A percentile compares a stretch with the other conserved stretches of the same genome.
Conservation (phyloP, 2,888 invertebrate species). For the Crepidodera aurea region DNA sequence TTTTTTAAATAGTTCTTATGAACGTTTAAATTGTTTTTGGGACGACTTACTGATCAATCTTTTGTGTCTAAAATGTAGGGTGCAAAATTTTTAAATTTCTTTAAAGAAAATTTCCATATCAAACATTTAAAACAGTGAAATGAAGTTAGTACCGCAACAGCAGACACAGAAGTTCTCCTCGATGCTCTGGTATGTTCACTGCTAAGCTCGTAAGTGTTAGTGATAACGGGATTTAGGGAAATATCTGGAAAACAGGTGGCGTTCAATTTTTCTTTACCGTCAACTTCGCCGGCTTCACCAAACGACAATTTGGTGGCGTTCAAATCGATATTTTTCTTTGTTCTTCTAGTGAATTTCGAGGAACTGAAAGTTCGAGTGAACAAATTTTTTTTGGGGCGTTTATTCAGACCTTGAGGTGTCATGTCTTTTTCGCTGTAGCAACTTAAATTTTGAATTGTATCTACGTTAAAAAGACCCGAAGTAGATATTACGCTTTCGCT, state of each 20-base stretch:
- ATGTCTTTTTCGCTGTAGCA: conserved; percentile 35
- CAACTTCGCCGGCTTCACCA: conserved; percentile 45
- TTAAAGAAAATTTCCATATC: conserved; percentile 21
- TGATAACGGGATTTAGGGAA: conserved; percentile 50
- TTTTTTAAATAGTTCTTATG: too few species aligned
- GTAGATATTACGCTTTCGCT: conserved; percentile 56
- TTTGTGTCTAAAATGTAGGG: too few species aligned
- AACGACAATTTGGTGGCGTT: conserved; percentile 53
- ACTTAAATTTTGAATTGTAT: conserved; percentile 55
- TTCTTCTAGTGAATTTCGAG: conserved; percentile 54
- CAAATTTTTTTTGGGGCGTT: conserved; percentile 55
- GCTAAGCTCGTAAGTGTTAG: conserved; percentile 47
- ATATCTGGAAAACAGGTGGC: conserved; percentile 58
- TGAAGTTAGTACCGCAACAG: conserved; percentile 61
- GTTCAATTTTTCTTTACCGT: conserved; percentile 52
- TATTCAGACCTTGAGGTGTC: conserved; percentile 42
- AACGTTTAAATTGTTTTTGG: too few species aligned
- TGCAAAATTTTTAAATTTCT: neutral
- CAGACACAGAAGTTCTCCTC: conserved; percentile 54
- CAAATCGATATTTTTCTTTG: conserved; percentile 48
- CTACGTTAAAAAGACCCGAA: conserved; percentile 57
- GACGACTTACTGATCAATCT: too few species aligned
- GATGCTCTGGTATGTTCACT: conserved; percentile 48
- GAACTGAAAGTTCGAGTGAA: conserved; percentile 58
- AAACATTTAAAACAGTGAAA: conserved; percentile 46